These are phyloP conservation scores for Drosophila cognata DNA, from an alignment of 2,888 invertebrate species.

Conservation along the genomic window DNA sequence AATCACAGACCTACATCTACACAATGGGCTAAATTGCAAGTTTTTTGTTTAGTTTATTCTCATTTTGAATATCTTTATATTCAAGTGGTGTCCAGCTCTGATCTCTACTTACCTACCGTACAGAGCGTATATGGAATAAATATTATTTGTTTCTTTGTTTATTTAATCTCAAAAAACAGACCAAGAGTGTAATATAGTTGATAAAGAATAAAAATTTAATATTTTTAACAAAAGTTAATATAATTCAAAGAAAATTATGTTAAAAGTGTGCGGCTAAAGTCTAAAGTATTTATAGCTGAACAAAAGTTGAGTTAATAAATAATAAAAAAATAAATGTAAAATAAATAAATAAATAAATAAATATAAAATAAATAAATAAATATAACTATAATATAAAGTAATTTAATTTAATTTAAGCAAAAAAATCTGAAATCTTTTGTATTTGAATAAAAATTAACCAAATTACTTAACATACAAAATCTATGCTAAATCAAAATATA, in stretches of 20 bases:
- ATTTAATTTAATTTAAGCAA: too few species aligned
- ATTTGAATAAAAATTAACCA: too few species aligned
- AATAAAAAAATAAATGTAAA: background rate
- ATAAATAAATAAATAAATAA: background rate
- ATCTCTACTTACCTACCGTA: fast-evolving
- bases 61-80: background rate
- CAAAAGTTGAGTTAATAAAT: background rate
- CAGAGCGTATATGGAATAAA: background rate
- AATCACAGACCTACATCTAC: constrained; percentile 1
- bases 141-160: background rate
- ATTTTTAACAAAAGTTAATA: background rate
- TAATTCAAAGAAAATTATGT: background rate
- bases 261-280: background rate
- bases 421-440: background rate
- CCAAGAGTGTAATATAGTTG: too few species aligned
- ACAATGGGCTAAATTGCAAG: constrained; percentile 3
- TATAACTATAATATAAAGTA: too few species aligned
- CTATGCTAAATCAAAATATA: too few species aligned
- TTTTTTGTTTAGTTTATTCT: background rate
- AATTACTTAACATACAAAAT: too few species aligned
- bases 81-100: background rate
- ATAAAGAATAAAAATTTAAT: background rate
- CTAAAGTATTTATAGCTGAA: background rate
- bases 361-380: too few species aligned
- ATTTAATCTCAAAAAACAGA: background rate